A percentile compares a stretch with the other conserved stretches of the same genome.
Conservation (phyloP, 2,113 vertebrate species). For the Bos javanicus region DNA sequence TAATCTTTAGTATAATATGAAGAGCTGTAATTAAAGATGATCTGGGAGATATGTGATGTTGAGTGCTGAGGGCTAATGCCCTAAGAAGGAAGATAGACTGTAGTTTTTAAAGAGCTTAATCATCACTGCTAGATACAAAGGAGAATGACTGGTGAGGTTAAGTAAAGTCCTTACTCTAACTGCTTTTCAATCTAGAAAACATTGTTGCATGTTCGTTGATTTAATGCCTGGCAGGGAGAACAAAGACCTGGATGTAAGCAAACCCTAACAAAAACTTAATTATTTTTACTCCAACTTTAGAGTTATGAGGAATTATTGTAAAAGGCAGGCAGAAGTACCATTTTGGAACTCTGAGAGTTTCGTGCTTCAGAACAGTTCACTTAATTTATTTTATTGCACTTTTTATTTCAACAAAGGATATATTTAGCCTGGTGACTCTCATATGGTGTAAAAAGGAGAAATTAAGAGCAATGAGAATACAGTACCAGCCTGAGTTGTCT, state of each 20-base stretch:
- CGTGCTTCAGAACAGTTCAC: neutral
- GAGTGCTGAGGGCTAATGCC: neutral
- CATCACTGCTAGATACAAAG: neutral
- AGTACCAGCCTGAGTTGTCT: neutral
- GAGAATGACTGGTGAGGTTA: neutral
- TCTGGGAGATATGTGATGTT: neutral
- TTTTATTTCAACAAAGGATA: neutral
- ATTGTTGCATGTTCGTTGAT: neutral
- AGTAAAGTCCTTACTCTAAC: neutral
- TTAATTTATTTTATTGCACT: neutral
- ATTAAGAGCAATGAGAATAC: neutral
- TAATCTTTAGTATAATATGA: neutral
- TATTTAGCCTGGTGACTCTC: neutral
- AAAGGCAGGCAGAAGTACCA: neutral
- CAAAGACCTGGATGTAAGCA: neutral
- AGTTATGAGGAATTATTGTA: neutral
- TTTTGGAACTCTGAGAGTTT: neutral
- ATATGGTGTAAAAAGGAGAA: neutral
- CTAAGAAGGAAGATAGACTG: neutral
- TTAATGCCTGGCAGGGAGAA: neutral
- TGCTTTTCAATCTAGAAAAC: slow-evolving; percentile 11
- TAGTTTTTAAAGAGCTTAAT: neutral
- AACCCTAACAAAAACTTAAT: neutral
- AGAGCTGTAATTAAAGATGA: neutral
- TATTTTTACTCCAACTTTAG: neutral